Base-by-base conservation (phyloP, 2,113 vertebrate genomes). In the Neopipo cinnamomea region DNA sequence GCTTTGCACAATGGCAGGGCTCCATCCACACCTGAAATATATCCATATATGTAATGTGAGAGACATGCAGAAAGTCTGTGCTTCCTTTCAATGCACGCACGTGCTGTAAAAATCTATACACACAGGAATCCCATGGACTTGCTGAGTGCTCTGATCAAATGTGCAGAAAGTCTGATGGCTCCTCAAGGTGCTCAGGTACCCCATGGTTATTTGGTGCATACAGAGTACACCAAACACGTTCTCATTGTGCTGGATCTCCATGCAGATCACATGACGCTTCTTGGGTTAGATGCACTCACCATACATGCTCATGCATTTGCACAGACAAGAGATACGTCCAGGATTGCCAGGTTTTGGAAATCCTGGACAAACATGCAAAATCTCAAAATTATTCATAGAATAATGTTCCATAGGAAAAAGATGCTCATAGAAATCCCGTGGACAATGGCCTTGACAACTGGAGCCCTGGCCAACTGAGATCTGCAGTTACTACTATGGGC, bases 1-100 rank as follows among this genome's bases (percentile, higher is more conserved):
- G 28, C 23, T 52, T 47, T 31, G 50, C 41, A 52, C 28, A 12
- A 47, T 3, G 8, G 27, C 18, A 58, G 28, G 11, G 18, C 23
- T 35, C 66, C 72, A 33, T 35, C 25, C 58, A 35, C 21, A 49
- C 46, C 14, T 84, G 76, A 62, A 63, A 58, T 33, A 61, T 0
- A 5, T 42, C 23, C 24, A 2, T 12, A 22, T 7, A 28, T 8
- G 5, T 39, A 50, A 83, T 1, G 7, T 2, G 7, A 46, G 2
- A 44, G 49, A 27, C 31, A 33, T 3, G 46, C 28, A 85, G 50
- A 71, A 66, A 66, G 30, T n/a, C 37, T 56, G 2, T 25, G 31
- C 44, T 71, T 37, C 52, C 31, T 50, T 59, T 13, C 13, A 6
- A 16, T 6, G 20, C 39, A 27, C 4, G 5, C 11, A n/a, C 0